A percentile compares a stretch with the other conserved stretches of the same genome.
Evolutionary conservation across 1,140 invertebrate genomes (phyloP).

Genomic region (Pachypeltis micranthus): DNA sequence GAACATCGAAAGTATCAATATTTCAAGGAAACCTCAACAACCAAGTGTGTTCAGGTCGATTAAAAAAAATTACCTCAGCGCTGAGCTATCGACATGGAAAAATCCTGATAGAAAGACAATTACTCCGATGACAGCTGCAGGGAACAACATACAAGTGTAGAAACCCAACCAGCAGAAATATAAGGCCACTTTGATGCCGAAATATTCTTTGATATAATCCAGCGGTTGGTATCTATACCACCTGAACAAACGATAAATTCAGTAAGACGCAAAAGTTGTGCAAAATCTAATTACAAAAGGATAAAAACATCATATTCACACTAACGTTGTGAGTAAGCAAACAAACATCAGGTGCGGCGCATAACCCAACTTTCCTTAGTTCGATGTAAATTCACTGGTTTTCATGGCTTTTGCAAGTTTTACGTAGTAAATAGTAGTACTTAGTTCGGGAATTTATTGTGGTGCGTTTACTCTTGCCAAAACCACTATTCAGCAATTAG

Average conservation of each 20-base stretch:
- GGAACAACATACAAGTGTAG: slow-evolving; percentile 87
- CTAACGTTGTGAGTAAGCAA: background rate
- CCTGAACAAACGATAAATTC: background rate
- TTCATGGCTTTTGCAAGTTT: too few species aligned
- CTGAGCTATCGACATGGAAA: slow-evolving; percentile 54
- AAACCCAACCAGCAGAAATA: slow-evolving; percentile 97
- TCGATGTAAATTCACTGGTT: too few species aligned
- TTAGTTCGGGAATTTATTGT: too few species aligned
- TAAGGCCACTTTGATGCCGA: slow-evolving; percentile 82
- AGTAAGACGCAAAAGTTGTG: background rate
- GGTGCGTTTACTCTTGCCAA: too few species aligned
- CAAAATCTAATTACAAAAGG: background rate
- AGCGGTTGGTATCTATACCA: slow-evolving; percentile 78
- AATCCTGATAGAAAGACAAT: slow-evolving; percentile 71
- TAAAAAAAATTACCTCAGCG: slow-evolving; percentile 49
- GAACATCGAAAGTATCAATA: too few species aligned
- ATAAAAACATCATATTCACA: background rate
- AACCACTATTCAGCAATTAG: too few species aligned
- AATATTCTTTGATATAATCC: slow-evolving; percentile 75
- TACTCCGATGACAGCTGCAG: slow-evolving; percentile 70
- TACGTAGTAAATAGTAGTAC: too few species aligned
- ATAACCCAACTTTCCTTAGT: too few species aligned
- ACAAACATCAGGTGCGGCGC: background rate
- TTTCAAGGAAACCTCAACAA: too few species aligned
- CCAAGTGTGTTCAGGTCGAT: background rate